phyloP scores from a whole-genome alignment of 2,888 invertebrate species.

The Tromatobia lineatoria region DNA sequence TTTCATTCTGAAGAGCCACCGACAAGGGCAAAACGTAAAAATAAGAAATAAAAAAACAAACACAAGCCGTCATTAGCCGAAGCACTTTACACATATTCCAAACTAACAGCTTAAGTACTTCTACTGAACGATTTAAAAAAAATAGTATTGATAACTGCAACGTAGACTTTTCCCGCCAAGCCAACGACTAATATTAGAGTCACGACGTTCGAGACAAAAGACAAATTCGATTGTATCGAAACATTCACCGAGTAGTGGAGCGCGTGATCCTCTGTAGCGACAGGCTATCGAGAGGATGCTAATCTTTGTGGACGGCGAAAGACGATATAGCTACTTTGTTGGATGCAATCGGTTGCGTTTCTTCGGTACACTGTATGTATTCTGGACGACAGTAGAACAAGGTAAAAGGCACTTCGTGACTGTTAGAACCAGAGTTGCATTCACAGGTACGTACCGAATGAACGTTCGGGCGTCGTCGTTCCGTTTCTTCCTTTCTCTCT shows the following conservation, averaged over 20 bases:
- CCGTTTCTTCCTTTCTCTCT: neutral
- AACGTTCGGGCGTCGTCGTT: neutral
- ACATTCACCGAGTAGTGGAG: slow-evolving; percentile 19
- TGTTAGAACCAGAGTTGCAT: slow-evolving; percentile 64
- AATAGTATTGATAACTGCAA: neutral
- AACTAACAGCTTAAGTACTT: too few species aligned
- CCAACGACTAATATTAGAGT: slow-evolving; percentile 12
- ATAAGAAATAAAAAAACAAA: too few species aligned
- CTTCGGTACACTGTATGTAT: neutral
- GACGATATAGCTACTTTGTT: slow-evolving; percentile 38
- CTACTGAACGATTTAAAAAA: too few species aligned
- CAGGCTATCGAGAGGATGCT: slow-evolving; percentile 34
- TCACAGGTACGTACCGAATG: slow-evolving; percentile 25
- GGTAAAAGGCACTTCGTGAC: slow-evolving; percentile 66
- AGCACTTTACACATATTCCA: too few species aligned
- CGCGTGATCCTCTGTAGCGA: slow-evolving; percentile 5
- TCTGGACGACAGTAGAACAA: neutral
- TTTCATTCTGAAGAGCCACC: too few species aligned
- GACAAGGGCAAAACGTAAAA: too few species aligned
- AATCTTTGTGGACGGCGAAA: slow-evolving; percentile 40
- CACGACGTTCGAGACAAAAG: slow-evolving; percentile 38
- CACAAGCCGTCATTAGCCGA: too few species aligned
- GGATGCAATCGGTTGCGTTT: slow-evolving; percentile 52
- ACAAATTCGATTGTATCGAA: slow-evolving; percentile 49
- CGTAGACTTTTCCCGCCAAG: neutral